Conservation (phyloP, 2,888 invertebrate genomes). For the Callimorpha dominula region DNA sequence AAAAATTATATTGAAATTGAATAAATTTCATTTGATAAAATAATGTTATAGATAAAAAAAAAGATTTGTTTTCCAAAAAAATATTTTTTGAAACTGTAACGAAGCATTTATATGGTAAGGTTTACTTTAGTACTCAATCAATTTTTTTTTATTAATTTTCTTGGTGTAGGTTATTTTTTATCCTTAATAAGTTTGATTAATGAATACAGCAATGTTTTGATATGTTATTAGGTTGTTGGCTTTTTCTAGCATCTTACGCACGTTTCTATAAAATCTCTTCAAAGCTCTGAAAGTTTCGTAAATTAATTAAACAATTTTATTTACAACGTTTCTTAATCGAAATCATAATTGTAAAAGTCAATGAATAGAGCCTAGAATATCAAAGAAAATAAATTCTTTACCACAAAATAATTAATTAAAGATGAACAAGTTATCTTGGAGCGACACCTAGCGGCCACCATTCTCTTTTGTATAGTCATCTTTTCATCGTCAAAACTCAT, state of each 20-base stretch:
- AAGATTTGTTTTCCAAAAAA: too few species aligned
- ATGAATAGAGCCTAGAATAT: slow-evolving; percentile 71
- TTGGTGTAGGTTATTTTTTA: too few species aligned
- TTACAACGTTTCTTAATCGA: slow-evolving; percentile 68
- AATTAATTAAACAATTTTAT: slow-evolving; percentile 44
- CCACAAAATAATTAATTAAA: slow-evolving; percentile 85
- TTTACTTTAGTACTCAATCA: too few species aligned
- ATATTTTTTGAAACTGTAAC: too few species aligned
- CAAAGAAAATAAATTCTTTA: slow-evolving; percentile 81
- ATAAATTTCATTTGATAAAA: too few species aligned
- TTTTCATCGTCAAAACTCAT: slow-evolving; percentile 87
- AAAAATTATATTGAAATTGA: too few species aligned
- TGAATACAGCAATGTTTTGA: neutral
- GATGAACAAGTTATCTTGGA: slow-evolving; percentile 82
- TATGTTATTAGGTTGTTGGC: neutral
- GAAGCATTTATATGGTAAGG: too few species aligned
- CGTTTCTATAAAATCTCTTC: slow-evolving; percentile 18
- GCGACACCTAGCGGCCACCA: slow-evolving; percentile 84
- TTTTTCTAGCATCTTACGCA: neutral
- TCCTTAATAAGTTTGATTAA: too few species aligned
- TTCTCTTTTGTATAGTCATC: slow-evolving; percentile 81
- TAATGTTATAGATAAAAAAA: too few species aligned
- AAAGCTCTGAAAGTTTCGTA: slow-evolving; percentile 31
- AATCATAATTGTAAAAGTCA: slow-evolving; percentile 71
- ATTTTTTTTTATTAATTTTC: too few species aligned